Evolutionary conservation across 2,797 vertebrate genomes (phyloP).

Genomic region (Mus caroli): DNA sequence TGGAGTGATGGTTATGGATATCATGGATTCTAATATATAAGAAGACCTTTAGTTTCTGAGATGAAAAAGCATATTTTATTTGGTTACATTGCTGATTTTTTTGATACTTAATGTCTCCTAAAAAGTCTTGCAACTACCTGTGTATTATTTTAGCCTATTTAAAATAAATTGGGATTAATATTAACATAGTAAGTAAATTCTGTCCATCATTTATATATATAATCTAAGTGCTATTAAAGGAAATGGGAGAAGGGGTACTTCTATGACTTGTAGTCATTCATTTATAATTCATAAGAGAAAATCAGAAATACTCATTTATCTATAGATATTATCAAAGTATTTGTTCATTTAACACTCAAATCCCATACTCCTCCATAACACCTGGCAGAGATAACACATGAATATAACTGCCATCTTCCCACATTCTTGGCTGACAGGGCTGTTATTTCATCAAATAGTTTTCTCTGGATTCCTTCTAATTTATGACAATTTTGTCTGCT

Average conservation of each 20-base stretch:
- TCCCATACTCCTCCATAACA: constrained; percentile 1
- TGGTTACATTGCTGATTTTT: neutral
- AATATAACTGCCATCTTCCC: neutral
- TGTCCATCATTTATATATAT: neutral
- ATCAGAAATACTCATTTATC: neutral
- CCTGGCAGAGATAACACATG: neutral
- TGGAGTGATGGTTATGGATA: neutral
- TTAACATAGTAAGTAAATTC: neutral
- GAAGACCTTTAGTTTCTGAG: neutral
- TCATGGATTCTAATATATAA: neutral
- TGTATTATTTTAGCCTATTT: neutral
- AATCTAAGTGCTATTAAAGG: neutral
- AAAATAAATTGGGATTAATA: constrained; percentile 21
- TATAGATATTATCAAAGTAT: constrained; percentile 3
- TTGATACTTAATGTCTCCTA: neutral
- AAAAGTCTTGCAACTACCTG: neutral
- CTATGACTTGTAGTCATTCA: neutral
- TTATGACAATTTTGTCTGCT: neutral
- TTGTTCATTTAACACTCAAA: neutral
- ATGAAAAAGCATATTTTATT: neutral
- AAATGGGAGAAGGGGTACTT: neutral
- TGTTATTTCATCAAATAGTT: neutral
- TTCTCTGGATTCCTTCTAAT: neutral
- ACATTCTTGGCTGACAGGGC: neutral
- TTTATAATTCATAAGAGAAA: constrained; percentile 3